Percentiles rank a stretch among this genome's conserved stretches.
Evolutionary conservation across 2,113 vertebrate species (phyloP).

Genomic region (Bos indicus): DNA sequence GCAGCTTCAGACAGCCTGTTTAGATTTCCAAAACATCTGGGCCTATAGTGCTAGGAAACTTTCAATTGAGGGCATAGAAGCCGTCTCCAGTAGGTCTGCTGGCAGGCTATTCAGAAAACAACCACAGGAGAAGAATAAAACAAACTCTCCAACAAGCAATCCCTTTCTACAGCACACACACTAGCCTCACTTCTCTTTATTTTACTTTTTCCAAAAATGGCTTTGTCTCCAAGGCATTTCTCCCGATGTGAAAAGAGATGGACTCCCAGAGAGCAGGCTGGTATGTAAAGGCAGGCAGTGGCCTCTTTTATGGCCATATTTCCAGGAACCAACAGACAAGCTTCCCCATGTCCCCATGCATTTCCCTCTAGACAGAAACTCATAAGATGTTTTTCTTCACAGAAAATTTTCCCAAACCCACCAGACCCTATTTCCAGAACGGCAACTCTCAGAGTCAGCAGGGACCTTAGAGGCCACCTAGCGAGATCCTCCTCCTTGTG

Average conservation of each 20-base stretch:
- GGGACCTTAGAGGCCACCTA: not conserved
- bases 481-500: not conserved
- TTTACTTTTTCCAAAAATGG: constrained; percentile 6
- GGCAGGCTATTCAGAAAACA: constrained; percentile 33
- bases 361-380: not conserved
- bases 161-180: not conserved
- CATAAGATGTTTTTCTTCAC: not conserved
- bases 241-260: not conserved
- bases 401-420: not conserved
- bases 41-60: constrained; percentile 38
- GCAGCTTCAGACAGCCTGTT: constrained; percentile 61
- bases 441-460: not conserved
- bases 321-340: not conserved
- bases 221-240: not conserved
- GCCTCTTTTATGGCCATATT: not conserved
- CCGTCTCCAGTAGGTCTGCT: constrained; percentile 10
- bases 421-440: not conserved
- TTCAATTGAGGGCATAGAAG: not conserved
- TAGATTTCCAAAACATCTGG: constrained; percentile 74
- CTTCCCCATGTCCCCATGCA: not conserved
- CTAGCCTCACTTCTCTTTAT: not conserved
- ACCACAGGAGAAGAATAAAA: not conserved
- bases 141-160: not conserved
- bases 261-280: not conserved
- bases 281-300: not conserved